Evolutionary conservation across 2,888 invertebrate species (phyloP), one percentile per base, ranked within the genome.

Genomic region (Tholera decimalis): DNA sequence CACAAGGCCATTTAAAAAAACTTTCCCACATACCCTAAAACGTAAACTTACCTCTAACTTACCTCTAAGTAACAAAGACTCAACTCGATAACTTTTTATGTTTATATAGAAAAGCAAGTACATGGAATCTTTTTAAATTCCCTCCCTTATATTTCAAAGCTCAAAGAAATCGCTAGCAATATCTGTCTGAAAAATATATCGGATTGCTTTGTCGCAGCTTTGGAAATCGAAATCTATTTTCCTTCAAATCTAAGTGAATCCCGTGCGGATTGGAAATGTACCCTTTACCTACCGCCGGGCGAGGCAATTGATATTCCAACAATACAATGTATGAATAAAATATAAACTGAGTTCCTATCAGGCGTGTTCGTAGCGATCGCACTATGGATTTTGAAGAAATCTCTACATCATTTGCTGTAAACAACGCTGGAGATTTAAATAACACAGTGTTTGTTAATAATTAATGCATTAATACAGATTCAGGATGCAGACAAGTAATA

Each of bases 171-270:
- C 95, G 95, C 94, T 93, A 90, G 94, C 95, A 95, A 95, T 95
- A 95, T 95, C 95, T 94, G 95, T 94, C 95, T 95, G 95, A 95
- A 95, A 95, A 95, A 95, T 95, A 95, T 95, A 95, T 95, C 95
- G 95, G 95, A 95, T 95, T 95, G 95, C 95, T 95, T 95, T 95
- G 95, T 95, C 95, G 95, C 94, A 94, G 95, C 95, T 94, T 94
- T 94, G 91, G 91, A 94, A 95, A 95, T 95, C 95, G 94, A 95
- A 95, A 95, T 95, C 95, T 95, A 95, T 95, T 95, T 95, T 95
- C 95, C 95, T 95, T 95, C 95, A 95, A 95, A 95, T 95, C 95
- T 95, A 95, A 95, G 95, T 94, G 95, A 95, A 95, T 95, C 95
- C 95, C 95, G 94, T 92, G 95, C 93, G 95, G 95, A 95, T 95